phyloP scores from a whole-genome alignment of 1,140 invertebrate genomes.

The Heliconius hermathena region DNA sequence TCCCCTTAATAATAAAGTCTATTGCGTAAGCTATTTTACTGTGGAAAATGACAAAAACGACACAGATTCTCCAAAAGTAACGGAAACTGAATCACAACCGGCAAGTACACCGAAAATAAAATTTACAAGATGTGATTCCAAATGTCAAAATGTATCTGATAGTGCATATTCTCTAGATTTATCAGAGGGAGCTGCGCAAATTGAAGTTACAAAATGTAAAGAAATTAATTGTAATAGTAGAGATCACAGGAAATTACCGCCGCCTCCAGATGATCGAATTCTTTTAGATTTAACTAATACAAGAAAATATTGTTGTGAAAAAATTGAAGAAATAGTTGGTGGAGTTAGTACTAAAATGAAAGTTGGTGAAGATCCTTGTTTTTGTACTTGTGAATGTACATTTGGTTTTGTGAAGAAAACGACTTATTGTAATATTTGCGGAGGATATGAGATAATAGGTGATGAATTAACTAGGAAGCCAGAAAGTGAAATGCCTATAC shows the following conservation, averaged over 20 bases:
- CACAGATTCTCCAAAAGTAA: constrained; percentile 36
- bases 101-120: constrained; percentile 40
- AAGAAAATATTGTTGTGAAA: constrained; percentile 55
- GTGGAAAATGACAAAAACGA: constrained; percentile 46
- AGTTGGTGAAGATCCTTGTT: constrained; percentile 62
- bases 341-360: constrained; percentile 59
- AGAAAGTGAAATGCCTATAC: constrained; percentile 48
- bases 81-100: constrained; percentile 31
- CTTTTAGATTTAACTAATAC: constrained; percentile 54
- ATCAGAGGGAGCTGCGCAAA: constrained; percentile 44
- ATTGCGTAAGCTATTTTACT: constrained; percentile 65
- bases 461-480: constrained; percentile 52
- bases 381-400: constrained; percentile 70
- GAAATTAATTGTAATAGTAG: constrained; percentile 52
- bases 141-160: constrained; percentile 43
- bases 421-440: constrained; percentile 68
- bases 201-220: constrained; percentile 56
- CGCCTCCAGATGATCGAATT: constrained; percentile 52
- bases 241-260: constrained; percentile 46
- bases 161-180: constrained; percentile 54
- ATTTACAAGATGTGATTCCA: constrained; percentile 51
- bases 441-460: constrained; percentile 65
- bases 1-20: constrained; percentile 52
- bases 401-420: constrained; percentile 71
- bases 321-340: constrained; percentile 56